Evolutionary conservation across 2,888 invertebrate species (phyloP).

Genomic region (Muscina levida): DNA sequence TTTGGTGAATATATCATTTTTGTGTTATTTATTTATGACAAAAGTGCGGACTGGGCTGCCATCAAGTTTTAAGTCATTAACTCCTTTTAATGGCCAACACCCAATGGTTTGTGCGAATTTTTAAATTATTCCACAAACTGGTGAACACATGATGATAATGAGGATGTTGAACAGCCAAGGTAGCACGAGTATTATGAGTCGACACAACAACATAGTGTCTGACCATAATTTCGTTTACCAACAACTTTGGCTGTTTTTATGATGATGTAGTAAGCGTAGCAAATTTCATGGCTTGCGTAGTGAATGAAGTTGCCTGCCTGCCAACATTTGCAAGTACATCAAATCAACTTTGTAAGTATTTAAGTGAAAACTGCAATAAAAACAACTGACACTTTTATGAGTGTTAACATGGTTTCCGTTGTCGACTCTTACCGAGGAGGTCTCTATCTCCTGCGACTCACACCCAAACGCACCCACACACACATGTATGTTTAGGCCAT

Average conservation of each 20-base stretch:
- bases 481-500: slow-evolving; percentile 22
- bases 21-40: no score
- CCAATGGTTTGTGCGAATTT: background rate
- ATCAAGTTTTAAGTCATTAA: slow-evolving; percentile 15
- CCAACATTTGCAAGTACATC: slow-evolving; percentile 46
- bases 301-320: background rate
- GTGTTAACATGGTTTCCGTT: slow-evolving; percentile 31
- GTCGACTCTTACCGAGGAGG: background rate
- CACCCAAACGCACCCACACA: no score
- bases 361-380: slow-evolving; percentile 63
- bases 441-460: background rate
- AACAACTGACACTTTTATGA: slow-evolving; percentile 53
- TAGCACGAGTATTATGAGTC: background rate
- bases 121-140: background rate
- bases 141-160: slow-evolving; percentile 25
- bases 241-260: slow-evolving; percentile 44
- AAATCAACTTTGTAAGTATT: slow-evolving; percentile 58
- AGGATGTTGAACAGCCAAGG: background rate
- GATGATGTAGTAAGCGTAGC: slow-evolving; percentile 31
- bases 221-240: slow-evolving; percentile 38
- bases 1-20: no score
- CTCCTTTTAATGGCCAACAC: slow-evolving; percentile 26
- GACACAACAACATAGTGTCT: background rate
- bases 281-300: background rate
- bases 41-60: no score